Base-by-base conservation (phyloP, 2,797 vertebrate genomes). In the Apogon hyalosoma region DNA sequence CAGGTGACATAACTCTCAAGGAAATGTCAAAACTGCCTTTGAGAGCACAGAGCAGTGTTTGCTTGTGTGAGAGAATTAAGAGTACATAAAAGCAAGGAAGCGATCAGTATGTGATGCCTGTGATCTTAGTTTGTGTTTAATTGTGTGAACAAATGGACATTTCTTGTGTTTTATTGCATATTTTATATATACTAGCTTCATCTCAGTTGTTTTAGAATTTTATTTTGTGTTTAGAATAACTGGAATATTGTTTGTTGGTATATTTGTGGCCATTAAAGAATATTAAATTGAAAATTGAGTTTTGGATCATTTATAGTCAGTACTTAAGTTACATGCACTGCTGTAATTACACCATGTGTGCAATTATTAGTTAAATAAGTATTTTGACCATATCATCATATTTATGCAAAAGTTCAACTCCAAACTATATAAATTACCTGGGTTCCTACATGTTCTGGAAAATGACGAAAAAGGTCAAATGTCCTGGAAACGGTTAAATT, bases 241-340 rank as follows among this genome's bases (percentile, higher is more conserved):
- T 80, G 67, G 54, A 77, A 60, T 59, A 36, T 54, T 73, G 56
- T 84, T 86, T 67, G 11, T 69, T 65, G 52, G 69, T 66, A 19
- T 71, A 60, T 79, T 63, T 80, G 57, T 87, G 54, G 51, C 64
- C 40, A 85, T 86, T 89, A 87, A 88, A 92, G 67, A 67, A n/a
- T 69, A 65, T 69, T 75, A 52, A 59, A 68, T 40, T 69, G 21
- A 70, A 6, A 68, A 7, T n/a, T 73, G 13, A 0, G 7, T 59
- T 36, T 73, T 72, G 43, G 24, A 11, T 70, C 15, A 1, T 73
- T 82, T 70, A 51, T 16, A 62, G 21, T 6, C 16, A 7, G 16
- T 11, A 9, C 15, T 7, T 46, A 15, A 60, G 58, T 63, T 60
- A 11, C 39, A 28, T 76, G 56, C 21, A 39, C 63, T 7, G 13